A percentile compares a stretch with the other conserved stretches of the same genome.
phyloP scores from a whole-genome alignment of 2,113 vertebrate species.

The Isichthys henryi region DNA sequence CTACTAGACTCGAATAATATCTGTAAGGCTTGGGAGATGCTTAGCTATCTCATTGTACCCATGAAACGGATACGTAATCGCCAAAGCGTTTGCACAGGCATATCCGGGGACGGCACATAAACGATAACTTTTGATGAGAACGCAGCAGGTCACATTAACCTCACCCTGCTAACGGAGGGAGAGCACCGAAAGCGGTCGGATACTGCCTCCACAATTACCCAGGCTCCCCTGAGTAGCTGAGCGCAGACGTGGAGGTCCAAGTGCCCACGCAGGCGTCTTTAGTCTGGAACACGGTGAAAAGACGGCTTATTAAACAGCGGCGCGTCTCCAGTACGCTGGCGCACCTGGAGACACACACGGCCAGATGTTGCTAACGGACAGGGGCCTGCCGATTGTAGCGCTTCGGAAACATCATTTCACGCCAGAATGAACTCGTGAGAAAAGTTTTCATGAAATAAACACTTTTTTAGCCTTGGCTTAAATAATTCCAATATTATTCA shows the following conservation, averaged over 20 bases:
- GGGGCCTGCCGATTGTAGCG: not conserved
- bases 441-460: not conserved
- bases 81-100: not conserved
- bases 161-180: not conserved
- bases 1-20: not conserved
- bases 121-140: not conserved
- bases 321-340: not conserved
- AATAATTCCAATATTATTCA: not conserved
- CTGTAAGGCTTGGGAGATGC: not conserved
- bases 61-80: not conserved
- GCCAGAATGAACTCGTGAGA: not conserved
- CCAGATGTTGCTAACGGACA: not conserved
- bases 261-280: not conserved
- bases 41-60: not conserved
- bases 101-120: not conserved
- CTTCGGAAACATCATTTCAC: not conserved
- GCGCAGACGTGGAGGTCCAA: not conserved
- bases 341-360: not conserved
- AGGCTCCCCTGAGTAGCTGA: not conserved
- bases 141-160: not conserved
- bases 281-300: not conserved
- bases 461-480: not conserved
- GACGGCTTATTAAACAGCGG: not conserved
- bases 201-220: not conserved
- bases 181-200: not conserved